These are phyloP conservation scores for Acromyrmex echinatior DNA, from an alignment of 1,140 invertebrate genomes.

Conservation along the genomic window DNA sequence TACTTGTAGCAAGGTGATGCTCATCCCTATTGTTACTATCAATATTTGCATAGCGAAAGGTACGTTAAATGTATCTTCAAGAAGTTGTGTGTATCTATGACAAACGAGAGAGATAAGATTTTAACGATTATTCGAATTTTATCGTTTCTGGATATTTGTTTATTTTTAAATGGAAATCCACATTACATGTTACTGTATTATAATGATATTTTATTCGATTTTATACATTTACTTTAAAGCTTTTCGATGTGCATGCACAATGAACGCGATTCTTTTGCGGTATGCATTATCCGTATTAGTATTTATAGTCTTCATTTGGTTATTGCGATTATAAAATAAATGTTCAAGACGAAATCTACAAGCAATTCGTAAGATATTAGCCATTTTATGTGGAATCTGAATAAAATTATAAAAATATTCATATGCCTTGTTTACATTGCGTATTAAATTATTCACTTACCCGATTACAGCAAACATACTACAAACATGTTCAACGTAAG, in stretches of 20 bases:
- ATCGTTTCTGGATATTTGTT: neutral
- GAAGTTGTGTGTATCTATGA: slow-evolving; percentile 34
- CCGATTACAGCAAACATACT: slow-evolving; percentile 41
- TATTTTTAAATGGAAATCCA: neutral
- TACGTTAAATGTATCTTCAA: slow-evolving; percentile 31
- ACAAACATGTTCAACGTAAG: slow-evolving; percentile 54
- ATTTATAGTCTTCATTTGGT: neutral
- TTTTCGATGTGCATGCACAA: slow-evolving; percentile 12
- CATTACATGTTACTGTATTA: neutral
- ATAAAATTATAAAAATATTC: neutral
- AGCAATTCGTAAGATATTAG: neutral
- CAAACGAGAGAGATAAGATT: neutral
- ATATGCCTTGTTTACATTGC: neutral
- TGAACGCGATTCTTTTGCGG: slow-evolving; percentile 24
- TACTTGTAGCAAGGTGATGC: slow-evolving; percentile 46
- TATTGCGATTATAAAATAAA: neutral
- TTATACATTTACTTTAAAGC: slow-evolving; percentile 28
- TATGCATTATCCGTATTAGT: neutral
- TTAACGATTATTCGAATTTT: neutral
- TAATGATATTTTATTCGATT: neutral
- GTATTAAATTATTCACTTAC: slow-evolving; percentile 3
- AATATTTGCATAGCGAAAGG: slow-evolving; percentile 23
- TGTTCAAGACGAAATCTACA: slow-evolving; percentile 34
- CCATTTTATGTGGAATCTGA: neutral
- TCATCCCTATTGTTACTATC: neutral